These are phyloP conservation scores for Lithobates sylvaticus DNA, from an alignment of 2,797 vertebrate species.

Conservation along the genomic window DNA sequence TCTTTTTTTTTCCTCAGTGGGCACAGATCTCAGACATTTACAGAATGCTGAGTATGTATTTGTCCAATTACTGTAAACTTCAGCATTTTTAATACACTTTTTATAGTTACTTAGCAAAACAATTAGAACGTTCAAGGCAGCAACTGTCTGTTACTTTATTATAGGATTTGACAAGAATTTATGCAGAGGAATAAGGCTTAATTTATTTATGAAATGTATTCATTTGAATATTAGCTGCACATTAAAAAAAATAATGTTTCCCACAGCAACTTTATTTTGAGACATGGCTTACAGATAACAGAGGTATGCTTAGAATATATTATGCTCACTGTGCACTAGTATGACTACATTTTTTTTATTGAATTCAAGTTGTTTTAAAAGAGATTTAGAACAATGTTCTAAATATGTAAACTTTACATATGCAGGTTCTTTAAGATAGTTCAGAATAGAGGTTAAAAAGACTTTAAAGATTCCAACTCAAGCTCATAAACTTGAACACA, in stretches of 20 bases:
- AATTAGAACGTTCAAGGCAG: constrained; percentile 45
- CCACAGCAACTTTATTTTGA: background rate
- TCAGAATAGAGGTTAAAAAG: background rate
- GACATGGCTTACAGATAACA: background rate
- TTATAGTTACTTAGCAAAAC: constrained; percentile 39
- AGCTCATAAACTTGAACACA: background rate
- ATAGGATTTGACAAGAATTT: constrained; percentile 12
- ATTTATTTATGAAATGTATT: constrained; percentile 32
- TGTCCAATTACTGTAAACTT: constrained; percentile 51
- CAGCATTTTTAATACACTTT: constrained; percentile 49
- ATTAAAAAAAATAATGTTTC: constrained; percentile 1
- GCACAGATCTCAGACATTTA: constrained; percentile 40
- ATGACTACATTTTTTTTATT: background rate
- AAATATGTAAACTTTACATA: background rate
- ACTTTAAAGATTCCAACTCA: background rate
- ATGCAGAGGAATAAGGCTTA: constrained; percentile 16
- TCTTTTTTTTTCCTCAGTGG: constrained; percentile 39
- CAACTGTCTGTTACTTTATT: constrained; percentile 27
- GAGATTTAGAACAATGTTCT: background rate
- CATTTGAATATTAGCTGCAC: constrained; percentile 20
- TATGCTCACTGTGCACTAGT: background rate
- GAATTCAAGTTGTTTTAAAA: background rate
- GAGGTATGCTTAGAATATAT: background rate
- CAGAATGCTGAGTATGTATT: constrained; percentile 56
- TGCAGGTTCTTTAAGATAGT: background rate